Evolutionary conservation across 2,113 vertebrate genomes (phyloP).

Genomic region (Sceloporus undulatus): DNA sequence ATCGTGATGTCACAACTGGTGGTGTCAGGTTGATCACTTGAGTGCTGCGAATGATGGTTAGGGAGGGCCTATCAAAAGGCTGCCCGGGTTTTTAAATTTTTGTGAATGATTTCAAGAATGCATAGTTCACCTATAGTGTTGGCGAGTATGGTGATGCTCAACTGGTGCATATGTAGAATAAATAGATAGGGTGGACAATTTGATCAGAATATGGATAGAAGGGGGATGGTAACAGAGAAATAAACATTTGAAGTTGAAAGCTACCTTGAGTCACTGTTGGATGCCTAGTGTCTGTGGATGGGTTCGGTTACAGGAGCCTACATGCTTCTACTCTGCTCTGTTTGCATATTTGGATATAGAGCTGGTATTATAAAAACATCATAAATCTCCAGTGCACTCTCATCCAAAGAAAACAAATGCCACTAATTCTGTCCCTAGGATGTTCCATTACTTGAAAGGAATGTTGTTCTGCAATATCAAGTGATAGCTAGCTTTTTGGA

Average conservation of each 20-base stretch:
- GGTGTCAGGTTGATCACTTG: neutral
- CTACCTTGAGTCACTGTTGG: too few relatives aligned
- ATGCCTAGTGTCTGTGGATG: neutral
- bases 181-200: neutral
- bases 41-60: neutral
- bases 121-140: neutral
- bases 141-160: neutral
- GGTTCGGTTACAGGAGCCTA: neutral
- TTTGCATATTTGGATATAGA: neutral
- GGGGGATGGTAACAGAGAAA: neutral
- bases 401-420: neutral
- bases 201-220: neutral
- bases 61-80: neutral
- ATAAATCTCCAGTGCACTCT: neutral
- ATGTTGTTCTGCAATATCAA: neutral
- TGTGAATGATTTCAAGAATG: neutral
- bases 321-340: neutral
- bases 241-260: neutral
- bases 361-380: neutral
- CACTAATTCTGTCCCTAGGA: neutral
- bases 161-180: neutral
- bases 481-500: neutral
- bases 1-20: neutral
- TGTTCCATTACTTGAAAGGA: neutral
- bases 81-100: neutral